Conservation (phyloP, 1,140 invertebrate species). For the Coboldia fuscipes region DNA sequence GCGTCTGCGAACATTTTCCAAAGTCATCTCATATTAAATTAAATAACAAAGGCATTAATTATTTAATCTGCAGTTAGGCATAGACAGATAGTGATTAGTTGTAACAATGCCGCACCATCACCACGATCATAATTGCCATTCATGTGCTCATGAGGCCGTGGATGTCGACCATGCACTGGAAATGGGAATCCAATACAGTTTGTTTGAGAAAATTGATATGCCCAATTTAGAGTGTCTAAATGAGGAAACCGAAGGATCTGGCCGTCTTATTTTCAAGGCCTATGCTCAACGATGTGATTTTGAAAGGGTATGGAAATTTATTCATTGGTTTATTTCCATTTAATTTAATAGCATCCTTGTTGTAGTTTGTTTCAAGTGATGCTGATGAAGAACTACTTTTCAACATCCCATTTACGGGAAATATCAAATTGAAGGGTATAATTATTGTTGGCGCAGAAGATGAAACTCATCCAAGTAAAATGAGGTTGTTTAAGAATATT, state of each 20-base stretch:
- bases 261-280: conserved; percentile 73
- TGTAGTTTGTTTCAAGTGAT: conserved; percentile 83
- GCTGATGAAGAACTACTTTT: conserved; percentile 83
- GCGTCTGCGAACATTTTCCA: too few species aligned
- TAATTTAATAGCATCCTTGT: not conserved
- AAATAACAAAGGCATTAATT: too few species aligned
- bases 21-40: too few species aligned
- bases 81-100: too few species aligned
- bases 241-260: conserved; percentile 64
- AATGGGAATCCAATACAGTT: conserved; percentile 65
- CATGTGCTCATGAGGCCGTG: conserved; percentile 1
- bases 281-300: conserved; percentile 70
- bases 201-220: conserved; percentile 76
- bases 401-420: conserved; percentile 85
- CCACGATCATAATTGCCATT: conserved; percentile 1
- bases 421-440: conserved; percentile 85
- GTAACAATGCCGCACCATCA: too few species aligned
- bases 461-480: conserved; percentile 56
- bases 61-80: too few species aligned
- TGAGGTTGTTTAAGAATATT: conserved; percentile 86
- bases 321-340: conserved; percentile 1
- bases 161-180: conserved; percentile 43
- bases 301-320: conserved; percentile 32
- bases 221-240: conserved; percentile 82
- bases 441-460: conserved; percentile 74